These are phyloP conservation scores for Malacoctenus gilli DNA, from an alignment of 2,797 vertebrate species.

Conservation along the genomic window DNA sequence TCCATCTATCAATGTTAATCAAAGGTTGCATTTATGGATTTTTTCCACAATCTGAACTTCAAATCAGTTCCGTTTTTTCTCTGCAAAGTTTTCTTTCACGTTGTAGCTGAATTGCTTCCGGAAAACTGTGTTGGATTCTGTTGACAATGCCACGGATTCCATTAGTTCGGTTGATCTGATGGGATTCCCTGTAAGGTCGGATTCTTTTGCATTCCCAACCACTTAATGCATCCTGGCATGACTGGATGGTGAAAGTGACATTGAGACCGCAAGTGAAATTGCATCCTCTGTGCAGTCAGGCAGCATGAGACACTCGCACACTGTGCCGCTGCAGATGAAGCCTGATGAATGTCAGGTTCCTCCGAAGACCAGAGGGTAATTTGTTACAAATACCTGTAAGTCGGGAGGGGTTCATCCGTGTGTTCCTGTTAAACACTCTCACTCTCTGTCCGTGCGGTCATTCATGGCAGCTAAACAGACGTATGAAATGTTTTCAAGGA, in stretches of 20 bases:
- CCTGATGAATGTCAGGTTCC: constrained; percentile 12
- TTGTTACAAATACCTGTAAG: constrained; percentile 11
- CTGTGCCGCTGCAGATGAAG: constrained; percentile 25
- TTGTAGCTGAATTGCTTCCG: constrained; percentile 24
- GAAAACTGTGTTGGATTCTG: constrained; percentile 20
- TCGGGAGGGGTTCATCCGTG: constrained; percentile 13
- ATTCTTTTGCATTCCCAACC: constrained; percentile 33
- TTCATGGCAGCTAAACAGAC: constrained; percentile 40
- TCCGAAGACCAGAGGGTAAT: constrained; percentile 25
- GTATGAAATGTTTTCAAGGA: constrained; percentile 34
- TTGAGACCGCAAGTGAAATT: constrained; percentile 40
- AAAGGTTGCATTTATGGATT: no score
- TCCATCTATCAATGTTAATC: no score
- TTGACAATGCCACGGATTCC: constrained; percentile 31
- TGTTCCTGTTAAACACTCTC: constrained; percentile 16
- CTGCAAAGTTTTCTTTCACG: constrained; percentile 3
- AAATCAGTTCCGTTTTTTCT: constrained; percentile 1
- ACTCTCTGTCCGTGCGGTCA: constrained; percentile 23
- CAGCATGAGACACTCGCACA: constrained; percentile 7
- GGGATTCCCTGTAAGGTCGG: constrained; percentile 18
- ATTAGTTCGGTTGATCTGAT: constrained; percentile 32
- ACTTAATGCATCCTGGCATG: constrained; percentile 39
- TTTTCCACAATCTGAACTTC: no score
- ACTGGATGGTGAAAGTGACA: constrained; percentile 48
- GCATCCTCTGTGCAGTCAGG: constrained; percentile 13